phyloP scores from a whole-genome alignment of 2,113 vertebrate species.

The Ctenodactylus gundi region DNA sequence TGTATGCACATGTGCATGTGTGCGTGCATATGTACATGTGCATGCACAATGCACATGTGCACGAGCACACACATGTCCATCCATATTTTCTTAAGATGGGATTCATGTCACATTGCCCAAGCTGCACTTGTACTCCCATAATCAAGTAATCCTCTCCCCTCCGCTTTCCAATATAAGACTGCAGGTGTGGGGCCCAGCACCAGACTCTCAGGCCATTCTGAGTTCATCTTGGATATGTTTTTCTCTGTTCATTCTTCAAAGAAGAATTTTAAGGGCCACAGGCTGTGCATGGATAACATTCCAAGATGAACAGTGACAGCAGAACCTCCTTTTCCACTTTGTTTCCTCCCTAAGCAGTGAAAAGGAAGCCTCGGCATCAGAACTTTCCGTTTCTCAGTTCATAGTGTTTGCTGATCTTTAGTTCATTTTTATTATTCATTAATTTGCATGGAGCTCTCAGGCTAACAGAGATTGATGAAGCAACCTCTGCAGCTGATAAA shows the following conservation, averaged over 20 bases:
- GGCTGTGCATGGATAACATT: background rate
- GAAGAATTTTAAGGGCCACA: background rate
- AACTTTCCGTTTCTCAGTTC: background rate
- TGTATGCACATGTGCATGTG: no score
- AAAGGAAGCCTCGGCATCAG: background rate
- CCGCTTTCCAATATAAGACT: background rate
- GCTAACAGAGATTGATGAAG: background rate
- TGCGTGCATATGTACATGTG: no score
- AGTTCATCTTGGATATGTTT: background rate
- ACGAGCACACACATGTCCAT: no score
- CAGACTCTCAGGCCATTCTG: background rate
- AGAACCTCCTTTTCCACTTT: background rate
- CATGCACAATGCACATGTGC: no score
- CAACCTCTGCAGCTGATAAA: background rate
- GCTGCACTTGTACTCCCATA: background rate
- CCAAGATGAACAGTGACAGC: background rate
- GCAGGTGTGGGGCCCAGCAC: accelerated
- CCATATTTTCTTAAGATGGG: background rate
- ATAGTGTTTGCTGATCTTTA: background rate
- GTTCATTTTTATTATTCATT: background rate
- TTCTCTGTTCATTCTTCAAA: slow-evolving; percentile 12
- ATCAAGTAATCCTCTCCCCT: background rate
- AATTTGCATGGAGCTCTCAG: background rate
- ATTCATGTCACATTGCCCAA: background rate
- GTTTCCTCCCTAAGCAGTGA: background rate